Percentiles rank a stretch among this genome's conserved stretches.
Conservation (phyloP, 30 jellyfish, hydroid and myxozoan genomes). For the Pelagia noctiluca region DNA sequence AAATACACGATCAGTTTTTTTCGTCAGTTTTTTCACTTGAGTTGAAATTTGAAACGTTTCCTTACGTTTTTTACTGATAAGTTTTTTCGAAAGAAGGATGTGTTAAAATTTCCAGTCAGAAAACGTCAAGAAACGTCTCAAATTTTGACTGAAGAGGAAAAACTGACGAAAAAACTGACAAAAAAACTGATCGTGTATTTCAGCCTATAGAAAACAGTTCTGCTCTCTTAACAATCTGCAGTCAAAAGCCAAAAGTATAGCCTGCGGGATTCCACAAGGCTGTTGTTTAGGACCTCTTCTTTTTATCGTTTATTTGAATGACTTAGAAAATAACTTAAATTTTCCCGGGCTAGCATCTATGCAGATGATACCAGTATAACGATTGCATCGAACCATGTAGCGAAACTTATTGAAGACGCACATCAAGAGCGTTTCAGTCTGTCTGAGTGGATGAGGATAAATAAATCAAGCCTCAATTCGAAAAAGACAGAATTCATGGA, state of each 20-base stretch:
- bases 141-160: no score
- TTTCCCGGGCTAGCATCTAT: constrained; percentile 52
- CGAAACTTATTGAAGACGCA: constrained; percentile 48
- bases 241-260: constrained; percentile 4
- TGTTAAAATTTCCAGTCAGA: no score
- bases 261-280: constrained; percentile 61
- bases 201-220: constrained; percentile 18
- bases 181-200: no score
- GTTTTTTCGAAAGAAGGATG: no score
- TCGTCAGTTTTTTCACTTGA: no score
- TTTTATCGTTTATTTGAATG: constrained; percentile 31
- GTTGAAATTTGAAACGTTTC: no score
- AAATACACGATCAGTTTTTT: no score
- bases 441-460: constrained; percentile 23
- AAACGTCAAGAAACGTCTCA: no score
- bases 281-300: constrained; percentile 60
- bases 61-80: no score
- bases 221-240: constrained; percentile 16
- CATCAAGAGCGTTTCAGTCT: constrained; percentile 34
- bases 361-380: constrained; percentile 51
- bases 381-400: constrained; percentile 40
- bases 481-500: constrained; percentile 34
- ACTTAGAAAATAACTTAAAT: constrained; percentile 37
- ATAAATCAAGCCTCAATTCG: constrained; percentile 40
- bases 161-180: no score